These are phyloP conservation scores for Drosophila mercatorum DNA, from an alignment of 2,888 invertebrate species.

Conservation along the genomic window DNA sequence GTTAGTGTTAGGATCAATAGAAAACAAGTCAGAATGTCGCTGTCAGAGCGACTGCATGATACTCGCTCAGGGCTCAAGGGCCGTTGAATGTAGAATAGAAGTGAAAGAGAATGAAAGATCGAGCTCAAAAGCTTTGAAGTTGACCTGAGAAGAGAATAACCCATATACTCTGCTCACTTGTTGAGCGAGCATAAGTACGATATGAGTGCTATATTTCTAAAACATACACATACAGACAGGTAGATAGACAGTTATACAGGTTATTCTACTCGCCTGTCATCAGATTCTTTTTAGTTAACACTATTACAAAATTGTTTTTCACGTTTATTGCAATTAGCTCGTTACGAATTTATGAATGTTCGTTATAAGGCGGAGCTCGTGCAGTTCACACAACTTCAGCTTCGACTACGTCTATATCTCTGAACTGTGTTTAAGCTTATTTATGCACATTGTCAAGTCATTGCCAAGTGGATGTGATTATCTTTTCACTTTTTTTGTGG, in stretches of 20 bases:
- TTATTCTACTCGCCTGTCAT: background rate
- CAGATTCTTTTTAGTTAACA: conserved; percentile 7
- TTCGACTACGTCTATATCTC: background rate
- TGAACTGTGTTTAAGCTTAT: background rate
- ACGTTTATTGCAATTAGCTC: conserved; percentile 23
- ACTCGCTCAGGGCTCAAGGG: background rate
- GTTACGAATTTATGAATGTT: conserved; percentile 23
- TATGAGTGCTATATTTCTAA: conserved; percentile 8
- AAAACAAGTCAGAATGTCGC: background rate
- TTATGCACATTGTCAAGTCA: conserved; percentile 42
- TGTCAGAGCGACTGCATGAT: background rate
- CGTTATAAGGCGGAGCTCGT: conserved; percentile 18
- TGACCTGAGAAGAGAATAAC: background rate
- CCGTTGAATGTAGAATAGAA: no score
- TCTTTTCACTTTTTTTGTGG: background rate
- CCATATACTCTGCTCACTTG: background rate
- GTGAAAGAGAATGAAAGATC: no score
- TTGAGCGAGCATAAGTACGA: background rate
- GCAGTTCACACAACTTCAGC: conserved; percentile 13
- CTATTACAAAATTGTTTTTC: conserved; percentile 16
- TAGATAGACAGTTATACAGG: background rate
- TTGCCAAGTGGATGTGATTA: conserved; percentile 24
- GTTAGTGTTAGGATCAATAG: background rate
- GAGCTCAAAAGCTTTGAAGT: no score
- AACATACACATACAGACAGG: background rate